Percentiles rank a stretch among this genome's conserved stretches.
Evolutionary conservation across 1,140 invertebrate genomes (phyloP).

Genomic region (Trichogramma pretiosum): DNA sequence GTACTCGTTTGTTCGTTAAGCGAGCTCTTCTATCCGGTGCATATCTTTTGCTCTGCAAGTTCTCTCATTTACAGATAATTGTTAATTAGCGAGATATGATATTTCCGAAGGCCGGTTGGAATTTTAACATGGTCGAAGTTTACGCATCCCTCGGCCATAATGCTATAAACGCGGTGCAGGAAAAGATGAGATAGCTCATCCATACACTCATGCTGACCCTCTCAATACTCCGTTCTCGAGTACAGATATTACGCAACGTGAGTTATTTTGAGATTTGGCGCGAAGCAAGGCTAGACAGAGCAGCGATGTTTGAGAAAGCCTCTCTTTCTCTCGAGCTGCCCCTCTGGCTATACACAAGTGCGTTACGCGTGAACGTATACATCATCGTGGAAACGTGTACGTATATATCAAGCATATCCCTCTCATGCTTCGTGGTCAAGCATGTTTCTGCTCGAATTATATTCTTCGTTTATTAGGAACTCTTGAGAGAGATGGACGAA

Average conservation of each 20-base stretch:
- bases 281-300: not conserved
- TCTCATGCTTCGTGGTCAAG: not conserved
- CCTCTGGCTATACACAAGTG: conserved; percentile 14
- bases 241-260: conserved; percentile 6
- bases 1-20: not conserved
- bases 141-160: too few relatives aligned
- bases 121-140: too few relatives aligned
- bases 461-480: not conserved
- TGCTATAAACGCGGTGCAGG: too few relatives aligned
- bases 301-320: conserved; percentile 7
- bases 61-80: conserved; percentile 11
- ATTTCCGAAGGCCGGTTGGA: conserved; percentile 20
- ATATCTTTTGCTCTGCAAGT: not conserved
- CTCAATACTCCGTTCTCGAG: not conserved
- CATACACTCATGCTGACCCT: not conserved
- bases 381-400: too few relatives aligned
- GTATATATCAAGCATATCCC: not conserved
- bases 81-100: conserved; percentile 21
- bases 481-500: not conserved
- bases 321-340: conserved; percentile 3
- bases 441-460: not conserved
- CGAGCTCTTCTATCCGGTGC: not conserved
- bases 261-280: conserved; percentile 20
- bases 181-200: too few relatives aligned
- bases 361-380: not conserved